Evolutionary conservation across 2,888 invertebrate species (phyloP), one percentile per base, ranked within the genome.

Genomic region (Busseola fusca): DNA sequence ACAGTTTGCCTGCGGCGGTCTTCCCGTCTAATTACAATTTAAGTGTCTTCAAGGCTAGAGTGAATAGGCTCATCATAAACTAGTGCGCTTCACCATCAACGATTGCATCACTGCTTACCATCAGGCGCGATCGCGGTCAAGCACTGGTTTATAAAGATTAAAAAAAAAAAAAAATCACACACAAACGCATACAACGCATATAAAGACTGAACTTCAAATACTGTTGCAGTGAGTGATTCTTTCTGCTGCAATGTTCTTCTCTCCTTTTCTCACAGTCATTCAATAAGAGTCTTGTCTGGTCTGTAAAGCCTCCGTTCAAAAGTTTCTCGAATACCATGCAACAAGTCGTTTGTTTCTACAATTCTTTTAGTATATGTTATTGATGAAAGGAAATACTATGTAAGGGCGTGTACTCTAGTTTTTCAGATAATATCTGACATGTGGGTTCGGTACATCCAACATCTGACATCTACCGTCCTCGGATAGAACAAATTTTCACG

Each of bases 161-260:
- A n/a, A n/a, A n/a, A n/a, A n/a, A n/a, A n/a, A n/a, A n/a, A n/a
- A n/a, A n/a, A n/a, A n/a, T n/a, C n/a, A n/a, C n/a, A n/a, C n/a
- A n/a, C n/a, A n/a, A n/a, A n/a, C n/a, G n/a, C n/a, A n/a, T n/a
- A n/a, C n/a, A n/a, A n/a, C n/a, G n/a, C n/a, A n/a, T n/a, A 37
- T 37, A 14, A 58, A 37, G 9, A 58, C 25, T 25, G 37, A 64
- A 59, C 64, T 64, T 58, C 21, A 37, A 64, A 59, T 27, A 37
- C 37, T 59, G 2, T 18, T 12, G 6, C 10, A 30, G 3, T 40
- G 1, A 42, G n/a, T 42, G 14, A 25, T 34, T 21, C 45, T 64
- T 64, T 27, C 14, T 6, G 27, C 16, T n/a, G 5, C 30, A n/a
- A 7, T 3, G 16, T 3, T 65, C 0, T 0, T 30, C 5, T 30